Evolutionary conservation across 2,113 vertebrate species (phyloP).

Genomic region (Chionodraco myersi): DNA sequence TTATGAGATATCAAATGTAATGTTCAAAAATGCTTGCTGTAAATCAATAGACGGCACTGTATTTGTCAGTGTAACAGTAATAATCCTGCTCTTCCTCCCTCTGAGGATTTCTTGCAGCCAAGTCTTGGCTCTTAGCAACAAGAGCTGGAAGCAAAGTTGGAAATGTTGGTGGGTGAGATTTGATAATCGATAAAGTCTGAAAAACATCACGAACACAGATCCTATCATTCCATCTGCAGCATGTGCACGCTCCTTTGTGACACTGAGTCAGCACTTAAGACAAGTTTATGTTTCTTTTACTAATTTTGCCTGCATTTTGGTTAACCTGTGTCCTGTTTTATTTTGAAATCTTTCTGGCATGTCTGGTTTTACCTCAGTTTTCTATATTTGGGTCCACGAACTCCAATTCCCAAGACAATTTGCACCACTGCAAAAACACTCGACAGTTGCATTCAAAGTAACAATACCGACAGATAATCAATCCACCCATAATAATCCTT

Average conservation of each 20-base stretch:
- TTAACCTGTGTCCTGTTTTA: no score
- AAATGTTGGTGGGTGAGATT: slow-evolving; percentile 43
- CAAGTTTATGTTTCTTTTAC: not conserved
- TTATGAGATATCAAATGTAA: no score
- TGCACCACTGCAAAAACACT: no score
- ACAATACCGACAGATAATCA: slow-evolving; percentile 5
- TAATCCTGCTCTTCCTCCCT: not conserved
- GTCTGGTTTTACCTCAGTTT: no score
- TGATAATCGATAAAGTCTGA: slow-evolving; percentile 49
- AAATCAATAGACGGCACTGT: not conserved
- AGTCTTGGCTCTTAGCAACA: slow-evolving; percentile 49
- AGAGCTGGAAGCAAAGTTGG: slow-evolving; percentile 20
- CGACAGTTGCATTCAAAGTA: not conserved
- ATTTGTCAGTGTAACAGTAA: not conserved
- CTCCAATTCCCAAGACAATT: no score
- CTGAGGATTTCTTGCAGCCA: slow-evolving; percentile 29
- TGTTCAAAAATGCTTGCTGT: not conserved
- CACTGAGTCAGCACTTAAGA: slow-evolving; percentile 21
- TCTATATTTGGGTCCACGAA: no score
- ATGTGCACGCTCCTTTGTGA: slow-evolving; percentile 2
- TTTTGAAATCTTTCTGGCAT: no score
- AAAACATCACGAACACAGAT: not conserved
- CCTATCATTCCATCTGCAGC: slow-evolving; percentile 14
- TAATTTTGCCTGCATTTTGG: no score
- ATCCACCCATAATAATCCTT: slow-evolving; percentile 1